A percentile compares a stretch with the other conserved stretches of the same genome.
phyloP scores from a whole-genome alignment of 1,140 invertebrate genomes.

The Euschistus heros region DNA sequence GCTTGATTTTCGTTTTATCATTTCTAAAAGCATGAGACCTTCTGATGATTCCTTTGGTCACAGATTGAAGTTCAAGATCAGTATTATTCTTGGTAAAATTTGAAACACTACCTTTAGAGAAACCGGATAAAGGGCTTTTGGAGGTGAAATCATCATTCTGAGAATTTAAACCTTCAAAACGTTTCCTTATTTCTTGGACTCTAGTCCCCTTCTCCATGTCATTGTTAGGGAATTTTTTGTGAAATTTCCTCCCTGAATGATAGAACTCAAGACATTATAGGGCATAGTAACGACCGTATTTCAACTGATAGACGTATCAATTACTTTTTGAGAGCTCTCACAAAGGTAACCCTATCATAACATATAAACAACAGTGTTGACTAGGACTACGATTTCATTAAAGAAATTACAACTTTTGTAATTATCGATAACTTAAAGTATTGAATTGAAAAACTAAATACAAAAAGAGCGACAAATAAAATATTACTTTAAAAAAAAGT shows the following conservation, averaged over 20 bases:
- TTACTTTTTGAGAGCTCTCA: too few species aligned
- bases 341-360: too few species aligned
- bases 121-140: slow-evolving; percentile 1
- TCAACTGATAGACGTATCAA: too few species aligned
- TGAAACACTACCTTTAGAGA: not conserved
- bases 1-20: slow-evolving; percentile 21
- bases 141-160: slow-evolving; percentile 1
- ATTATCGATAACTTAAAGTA: too few species aligned
- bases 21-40: slow-evolving; percentile 27
- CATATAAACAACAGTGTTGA: too few species aligned
- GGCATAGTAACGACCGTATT: too few species aligned
- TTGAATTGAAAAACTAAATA: too few species aligned
- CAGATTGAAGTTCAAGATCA: not conserved
- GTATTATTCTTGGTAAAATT: not conserved
- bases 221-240: slow-evolving; percentile 7
- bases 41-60: slow-evolving; percentile 22
- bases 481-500: too few species aligned
- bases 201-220: slow-evolving; percentile 23
- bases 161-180: slow-evolving; percentile 26
- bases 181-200: slow-evolving; percentile 26
- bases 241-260: not conserved
- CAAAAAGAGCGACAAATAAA: too few species aligned
- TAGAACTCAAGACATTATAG: too few species aligned
- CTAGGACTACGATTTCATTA: too few species aligned
- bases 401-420: too few species aligned